Percentiles rank a stretch among this genome's conserved stretches.
These are phyloP conservation scores for Furcula furcula DNA, from an alignment of 2,888 invertebrate genomes.

Conservation along the genomic window DNA sequence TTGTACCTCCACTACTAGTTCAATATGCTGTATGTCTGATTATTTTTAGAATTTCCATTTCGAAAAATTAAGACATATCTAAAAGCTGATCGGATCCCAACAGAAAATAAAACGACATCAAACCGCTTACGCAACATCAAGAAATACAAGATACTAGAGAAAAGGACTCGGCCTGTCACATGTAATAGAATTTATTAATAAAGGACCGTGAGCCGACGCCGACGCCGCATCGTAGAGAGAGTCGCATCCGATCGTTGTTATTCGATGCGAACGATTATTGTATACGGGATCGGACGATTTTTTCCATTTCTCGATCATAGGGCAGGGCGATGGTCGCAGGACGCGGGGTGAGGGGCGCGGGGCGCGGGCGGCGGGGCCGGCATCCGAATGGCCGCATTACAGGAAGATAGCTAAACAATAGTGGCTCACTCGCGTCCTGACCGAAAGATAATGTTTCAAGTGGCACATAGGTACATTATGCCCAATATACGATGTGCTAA, in stretches of 20 bases:
- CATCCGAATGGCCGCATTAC: slow-evolving; percentile 35
- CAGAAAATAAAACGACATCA: slow-evolving; percentile 16
- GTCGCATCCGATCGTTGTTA: slow-evolving; percentile 27
- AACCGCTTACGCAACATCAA: slow-evolving; percentile 11
- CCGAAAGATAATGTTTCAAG: too few relatives aligned
- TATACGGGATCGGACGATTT: slow-evolving; percentile 32
- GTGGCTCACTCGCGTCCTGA: too few relatives aligned
- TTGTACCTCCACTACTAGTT: too few relatives aligned
- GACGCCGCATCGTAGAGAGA: slow-evolving; percentile 7
- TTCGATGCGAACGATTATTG: slow-evolving; percentile 43
- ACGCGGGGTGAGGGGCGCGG: slow-evolving; percentile 2
- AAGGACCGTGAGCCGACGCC: slow-evolving; percentile 16
- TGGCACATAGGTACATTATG: too few relatives aligned
- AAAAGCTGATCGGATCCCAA: slow-evolving; percentile 9
- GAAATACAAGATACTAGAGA: slow-evolving; percentile 12
- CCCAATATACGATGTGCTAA: too few relatives aligned
- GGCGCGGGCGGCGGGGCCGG: slow-evolving; percentile 12
- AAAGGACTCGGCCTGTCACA: slow-evolving; percentile 13
- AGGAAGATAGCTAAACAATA: slow-evolving; percentile 26
- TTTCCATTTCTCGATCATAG: slow-evolving; percentile 29
- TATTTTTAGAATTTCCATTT: too few relatives aligned
- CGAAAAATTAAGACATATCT: too few relatives aligned
- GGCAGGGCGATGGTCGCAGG: slow-evolving; percentile 9
- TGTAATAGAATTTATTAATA: slow-evolving; percentile 39
- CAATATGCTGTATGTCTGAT: too few relatives aligned